Conservation (phyloP, 1,140 invertebrate species). For the Apis dorsata region DNA sequence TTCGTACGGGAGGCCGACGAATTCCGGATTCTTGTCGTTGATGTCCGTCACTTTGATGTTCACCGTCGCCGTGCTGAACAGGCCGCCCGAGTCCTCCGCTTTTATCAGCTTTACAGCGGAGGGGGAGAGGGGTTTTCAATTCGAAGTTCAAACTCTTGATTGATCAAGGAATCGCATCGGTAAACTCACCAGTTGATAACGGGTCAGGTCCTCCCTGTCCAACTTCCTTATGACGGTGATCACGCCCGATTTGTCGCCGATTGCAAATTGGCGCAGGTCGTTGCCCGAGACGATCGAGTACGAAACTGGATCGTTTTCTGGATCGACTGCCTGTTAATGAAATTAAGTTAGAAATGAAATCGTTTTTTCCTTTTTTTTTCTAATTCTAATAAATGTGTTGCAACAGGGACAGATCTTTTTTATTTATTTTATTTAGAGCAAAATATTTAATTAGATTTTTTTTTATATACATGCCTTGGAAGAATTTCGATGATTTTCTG, state of each 20-base stretch:
- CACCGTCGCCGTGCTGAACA: constrained; percentile 90
- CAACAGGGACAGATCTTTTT: too few species aligned
- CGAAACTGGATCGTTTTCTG: constrained; percentile 91
- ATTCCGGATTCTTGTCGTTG: constrained; percentile 93
- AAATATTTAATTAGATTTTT: too few species aligned
- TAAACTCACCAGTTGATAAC: constrained; percentile 88
- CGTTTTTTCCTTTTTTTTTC: too few species aligned
- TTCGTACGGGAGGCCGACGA: constrained; percentile 87
- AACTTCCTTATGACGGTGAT: constrained; percentile 91
- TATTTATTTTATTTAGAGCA: too few species aligned
- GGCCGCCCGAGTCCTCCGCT: constrained; percentile 91
- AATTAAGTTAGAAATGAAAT: too few species aligned
- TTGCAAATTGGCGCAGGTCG: constrained; percentile 90
- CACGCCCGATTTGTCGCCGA: constrained; percentile 90
- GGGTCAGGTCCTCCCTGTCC: constrained; percentile 91
- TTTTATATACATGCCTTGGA: too few species aligned
- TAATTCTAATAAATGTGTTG: too few species aligned
- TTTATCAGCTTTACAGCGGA: constrained; percentile 85
- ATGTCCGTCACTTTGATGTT: constrained; percentile 94
- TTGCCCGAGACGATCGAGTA: constrained; percentile 93
- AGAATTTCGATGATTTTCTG: too few species aligned
- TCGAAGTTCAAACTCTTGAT: background rate
- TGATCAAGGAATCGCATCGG: background rate
- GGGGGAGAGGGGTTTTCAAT: background rate
- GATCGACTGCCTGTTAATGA: constrained; percentile 87